Conservation (phyloP, 2,797 vertebrate genomes). For the Myotis myotis region DNA sequence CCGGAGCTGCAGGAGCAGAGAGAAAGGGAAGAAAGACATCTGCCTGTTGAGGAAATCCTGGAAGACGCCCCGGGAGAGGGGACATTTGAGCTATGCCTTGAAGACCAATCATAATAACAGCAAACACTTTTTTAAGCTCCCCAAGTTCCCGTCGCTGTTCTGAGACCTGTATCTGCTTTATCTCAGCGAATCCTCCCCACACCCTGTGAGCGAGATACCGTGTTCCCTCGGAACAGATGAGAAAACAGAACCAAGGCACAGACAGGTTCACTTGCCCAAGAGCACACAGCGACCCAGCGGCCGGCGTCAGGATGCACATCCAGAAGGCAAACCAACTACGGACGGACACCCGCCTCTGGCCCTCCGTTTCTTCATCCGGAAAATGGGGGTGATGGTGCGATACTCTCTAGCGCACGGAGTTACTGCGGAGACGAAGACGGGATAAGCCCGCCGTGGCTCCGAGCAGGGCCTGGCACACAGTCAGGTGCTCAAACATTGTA, state of each 20-base stretch:
- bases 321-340: background rate
- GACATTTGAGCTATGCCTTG: background rate
- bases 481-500: background rate
- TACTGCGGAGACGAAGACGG: background rate
- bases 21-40: background rate
- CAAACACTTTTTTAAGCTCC: background rate
- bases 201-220: background rate
- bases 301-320: background rate
- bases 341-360: background rate
- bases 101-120: background rate
- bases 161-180: background rate
- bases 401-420: fast-evolving
- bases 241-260: background rate
- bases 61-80: background rate
- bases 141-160: background rate
- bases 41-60: background rate
- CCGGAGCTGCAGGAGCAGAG: background rate
- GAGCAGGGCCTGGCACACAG: background rate
- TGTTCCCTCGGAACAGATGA: background rate
- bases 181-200: background rate
- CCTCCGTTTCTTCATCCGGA: background rate
- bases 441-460: background rate
- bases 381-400: background rate
- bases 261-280: background rate
- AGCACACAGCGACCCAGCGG: background rate